Evolutionary conservation across 2,888 invertebrate genomes (phyloP), one percentile per base, ranked within the genome.

Genomic region (Escarpia spicata): DNA sequence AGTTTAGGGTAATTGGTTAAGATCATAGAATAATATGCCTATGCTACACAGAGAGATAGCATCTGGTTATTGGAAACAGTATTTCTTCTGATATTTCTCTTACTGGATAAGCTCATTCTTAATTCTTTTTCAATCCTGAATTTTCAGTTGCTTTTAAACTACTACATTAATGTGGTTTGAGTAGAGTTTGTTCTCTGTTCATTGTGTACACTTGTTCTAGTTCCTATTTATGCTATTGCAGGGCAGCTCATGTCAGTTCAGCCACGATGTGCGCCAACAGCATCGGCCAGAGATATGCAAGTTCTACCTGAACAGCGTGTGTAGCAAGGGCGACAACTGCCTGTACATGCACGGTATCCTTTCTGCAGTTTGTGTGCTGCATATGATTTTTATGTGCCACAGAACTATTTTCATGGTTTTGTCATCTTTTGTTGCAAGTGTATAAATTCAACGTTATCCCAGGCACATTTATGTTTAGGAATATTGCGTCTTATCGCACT

Each of bases 251-350:
- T 99, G 99, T 96, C 97, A 98, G 92, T 98, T 98, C 96, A 98
- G 98, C 31, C 99, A 99, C 96, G 98, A 98, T 95, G 98, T 98
- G 91, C 97, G 97, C 92, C 98, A 98, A 91, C 98, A 98, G 0
- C 97, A 98, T 94, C 99, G 99, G 97, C 97, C 98, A 97, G 99
- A 99, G 96, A 97, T 99, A 2, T 99, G 99, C 97, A 99, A 99
- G 97, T 99, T 99, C 97, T 99, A 99, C 97, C 97, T 99, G 93
- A 98, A 98, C 98, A 98, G 98, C 94, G 98, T 98, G 96, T 99
- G 99, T 97, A 98, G 98, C 92, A 99, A 99, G 97, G 98, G 98
- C 95, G 99, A 99, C 95, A 98, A 98, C 97, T 99, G 99, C 97
- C 97, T 98, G 43, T 99, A 98, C 96, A 98, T 99, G 98, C 99